Conservation (phyloP, 2,113 vertebrate genomes). For the Asarcornis scutulata region DNA sequence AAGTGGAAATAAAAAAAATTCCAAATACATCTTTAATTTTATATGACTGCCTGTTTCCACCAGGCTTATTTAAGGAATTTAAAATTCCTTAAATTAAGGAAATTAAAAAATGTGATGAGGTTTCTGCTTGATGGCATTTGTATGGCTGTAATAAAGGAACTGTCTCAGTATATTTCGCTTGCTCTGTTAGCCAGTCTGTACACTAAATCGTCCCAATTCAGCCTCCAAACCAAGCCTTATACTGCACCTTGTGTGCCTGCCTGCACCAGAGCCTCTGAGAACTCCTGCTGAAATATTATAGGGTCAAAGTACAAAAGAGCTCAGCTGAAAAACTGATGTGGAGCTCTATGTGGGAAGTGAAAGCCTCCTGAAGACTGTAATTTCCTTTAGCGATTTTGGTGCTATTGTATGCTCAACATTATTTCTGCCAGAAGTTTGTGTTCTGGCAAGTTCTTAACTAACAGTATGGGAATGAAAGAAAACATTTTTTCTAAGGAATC, state of each 20-base stretch:
- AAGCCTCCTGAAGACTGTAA: conserved; percentile 5
- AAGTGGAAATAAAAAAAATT: neutral
- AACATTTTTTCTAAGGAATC: neutral
- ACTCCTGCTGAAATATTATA: neutral
- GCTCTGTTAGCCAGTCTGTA: neutral
- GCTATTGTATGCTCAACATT: neutral
- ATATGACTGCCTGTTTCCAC: neutral
- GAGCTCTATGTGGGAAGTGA: neutral
- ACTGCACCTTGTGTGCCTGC: neutral
- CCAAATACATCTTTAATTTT: neutral
- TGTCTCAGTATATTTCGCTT: neutral
- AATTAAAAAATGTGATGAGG: neutral
- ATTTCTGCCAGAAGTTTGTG: conserved; percentile 27
- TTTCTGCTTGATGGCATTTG: neutral
- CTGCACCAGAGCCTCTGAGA: neutral
- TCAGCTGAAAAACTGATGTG: neutral
- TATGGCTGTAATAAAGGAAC: neutral
- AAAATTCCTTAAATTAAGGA: neutral
- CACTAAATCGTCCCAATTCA: neutral
- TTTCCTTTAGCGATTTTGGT: conserved; percentile 4
- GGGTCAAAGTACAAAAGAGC: neutral
- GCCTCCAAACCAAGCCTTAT: neutral
- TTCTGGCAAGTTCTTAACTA: conserved; percentile 1
- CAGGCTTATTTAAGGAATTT: neutral
- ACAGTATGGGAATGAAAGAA: neutral